Percentiles rank a stretch among this genome's conserved stretches.
These are phyloP conservation scores for Eilema griseolum DNA, from an alignment of 2,888 invertebrate genomes.

Conservation along the genomic window DNA sequence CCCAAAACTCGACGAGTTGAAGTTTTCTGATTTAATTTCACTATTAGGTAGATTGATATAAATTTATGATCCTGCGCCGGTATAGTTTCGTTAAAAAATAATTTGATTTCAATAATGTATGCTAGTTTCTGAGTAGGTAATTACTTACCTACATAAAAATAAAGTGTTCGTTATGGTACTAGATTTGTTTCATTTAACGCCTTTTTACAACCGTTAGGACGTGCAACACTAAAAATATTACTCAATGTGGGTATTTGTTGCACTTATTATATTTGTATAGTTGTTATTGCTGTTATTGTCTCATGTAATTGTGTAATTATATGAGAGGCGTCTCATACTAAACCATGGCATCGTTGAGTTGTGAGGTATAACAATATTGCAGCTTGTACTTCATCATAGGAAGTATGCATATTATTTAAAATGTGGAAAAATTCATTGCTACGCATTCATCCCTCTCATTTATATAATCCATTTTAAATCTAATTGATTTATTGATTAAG, in stretches of 20 bases:
- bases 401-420: too few species aligned
- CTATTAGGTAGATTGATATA: too few species aligned
- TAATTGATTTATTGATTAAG: too few species aligned
- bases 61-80: too few species aligned
- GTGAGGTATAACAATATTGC: not conserved
- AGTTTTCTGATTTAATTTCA: too few species aligned
- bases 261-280: not conserved
- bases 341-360: too few species aligned
- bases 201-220: not conserved
- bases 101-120: not conserved
- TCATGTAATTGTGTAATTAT: too few species aligned
- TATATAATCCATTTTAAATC: too few species aligned
- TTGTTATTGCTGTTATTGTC: not conserved
- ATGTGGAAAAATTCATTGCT: not conserved
- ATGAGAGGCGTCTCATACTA: too few species aligned
- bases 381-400: not conserved
- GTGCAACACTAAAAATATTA: not conserved
- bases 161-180: not conserved
- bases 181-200: not conserved
- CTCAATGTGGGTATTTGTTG: not conserved
- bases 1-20: rapidly evolving
- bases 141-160: not conserved
- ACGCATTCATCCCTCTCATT: not conserved
- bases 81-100: too few species aligned
- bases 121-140: not conserved